Percentiles rank a stretch among this genome's conserved stretches.
Evolutionary conservation across 1,140 invertebrate species (phyloP).

Genomic region (Ectropis grisescens): DNA sequence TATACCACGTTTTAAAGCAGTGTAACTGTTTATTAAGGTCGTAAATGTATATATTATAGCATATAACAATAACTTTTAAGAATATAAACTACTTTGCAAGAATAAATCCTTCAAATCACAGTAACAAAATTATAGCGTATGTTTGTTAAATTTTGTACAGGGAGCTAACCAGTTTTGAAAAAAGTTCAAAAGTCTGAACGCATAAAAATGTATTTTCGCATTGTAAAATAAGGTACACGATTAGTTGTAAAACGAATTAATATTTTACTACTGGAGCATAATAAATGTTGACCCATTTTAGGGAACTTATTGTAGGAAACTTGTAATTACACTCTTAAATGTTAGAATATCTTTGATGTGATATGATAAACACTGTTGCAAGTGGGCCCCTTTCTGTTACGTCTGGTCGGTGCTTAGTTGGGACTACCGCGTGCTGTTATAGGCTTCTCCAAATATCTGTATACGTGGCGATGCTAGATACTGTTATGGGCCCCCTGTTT

Average conservation of each 20-base stretch:
- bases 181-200: constrained; percentile 65
- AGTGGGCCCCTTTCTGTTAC: constrained; percentile 12
- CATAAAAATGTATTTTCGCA: constrained; percentile 63
- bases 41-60: constrained; percentile 12
- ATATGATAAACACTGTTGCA: constrained; percentile 50
- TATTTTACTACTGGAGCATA: constrained; percentile 62
- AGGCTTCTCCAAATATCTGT: background rate
- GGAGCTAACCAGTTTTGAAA: constrained; percentile 50
- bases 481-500: constrained; percentile 12
- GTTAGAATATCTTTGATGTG: constrained; percentile 50
- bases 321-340: constrained; percentile 38
- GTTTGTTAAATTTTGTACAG: constrained; percentile 65
- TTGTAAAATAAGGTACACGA: constrained; percentile 63
- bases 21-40: constrained; percentile 25
- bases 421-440: constrained; percentile 1
- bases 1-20: constrained; percentile 21
- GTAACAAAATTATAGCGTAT: constrained; percentile 60
- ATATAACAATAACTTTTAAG: constrained; percentile 9
- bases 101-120: constrained; percentile 58
- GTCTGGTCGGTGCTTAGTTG: constrained; percentile 1
- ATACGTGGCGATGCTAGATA: too few relatives aligned
- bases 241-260: constrained; percentile 54
- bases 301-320: constrained; percentile 32
- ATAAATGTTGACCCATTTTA: constrained; percentile 46
- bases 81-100: too few relatives aligned